phyloP scores from a whole-genome alignment of 2,797 vertebrate species.

The Sebastes matsubarae region DNA sequence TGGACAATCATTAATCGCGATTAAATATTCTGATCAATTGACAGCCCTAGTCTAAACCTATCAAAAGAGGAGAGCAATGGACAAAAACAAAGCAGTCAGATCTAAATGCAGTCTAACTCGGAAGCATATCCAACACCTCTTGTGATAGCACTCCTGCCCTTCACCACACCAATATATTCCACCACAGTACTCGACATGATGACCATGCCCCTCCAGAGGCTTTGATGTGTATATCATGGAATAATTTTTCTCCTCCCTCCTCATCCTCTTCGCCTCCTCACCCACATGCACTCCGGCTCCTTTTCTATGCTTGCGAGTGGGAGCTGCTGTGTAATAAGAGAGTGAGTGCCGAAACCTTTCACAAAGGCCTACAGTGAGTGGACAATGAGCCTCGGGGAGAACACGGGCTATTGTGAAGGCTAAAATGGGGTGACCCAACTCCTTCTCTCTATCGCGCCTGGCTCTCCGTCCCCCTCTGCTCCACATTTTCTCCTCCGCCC shows the following conservation, averaged over 20 bases:
- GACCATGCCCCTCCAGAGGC: conserved; percentile 46
- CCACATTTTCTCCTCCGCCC: conserved; percentile 59
- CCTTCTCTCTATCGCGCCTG: conserved; percentile 51
- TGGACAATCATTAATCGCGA: too few species aligned
- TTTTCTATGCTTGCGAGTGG: conserved; percentile 65
- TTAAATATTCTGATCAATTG: too few species aligned
- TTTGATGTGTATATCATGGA: conserved; percentile 73
- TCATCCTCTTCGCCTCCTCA: conserved; percentile 56
- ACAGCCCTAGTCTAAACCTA: neutral
- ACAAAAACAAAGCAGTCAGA: neutral
- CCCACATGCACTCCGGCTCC: conserved; percentile 57
- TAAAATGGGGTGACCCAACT: conserved; percentile 83
- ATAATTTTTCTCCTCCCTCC: conserved; percentile 47
- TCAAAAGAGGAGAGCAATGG: neutral
- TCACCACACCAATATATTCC: conserved; percentile 44
- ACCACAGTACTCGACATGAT: conserved; percentile 40
- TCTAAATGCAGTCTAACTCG: neutral
- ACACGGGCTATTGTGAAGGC: conserved; percentile 77
- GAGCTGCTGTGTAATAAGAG: conserved; percentile 74
- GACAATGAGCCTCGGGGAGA: conserved; percentile 85
- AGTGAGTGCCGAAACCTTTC: conserved; percentile 73
- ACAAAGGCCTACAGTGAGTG: conserved; percentile 83
- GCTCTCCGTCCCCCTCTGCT: conserved; percentile 60
- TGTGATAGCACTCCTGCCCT: neutral
- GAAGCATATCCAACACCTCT: neutral